Percentiles rank a stretch among this genome's conserved stretches.
phyloP scores from a whole-genome alignment of 2,888 invertebrate species.

The Drosophila melanocephala region DNA sequence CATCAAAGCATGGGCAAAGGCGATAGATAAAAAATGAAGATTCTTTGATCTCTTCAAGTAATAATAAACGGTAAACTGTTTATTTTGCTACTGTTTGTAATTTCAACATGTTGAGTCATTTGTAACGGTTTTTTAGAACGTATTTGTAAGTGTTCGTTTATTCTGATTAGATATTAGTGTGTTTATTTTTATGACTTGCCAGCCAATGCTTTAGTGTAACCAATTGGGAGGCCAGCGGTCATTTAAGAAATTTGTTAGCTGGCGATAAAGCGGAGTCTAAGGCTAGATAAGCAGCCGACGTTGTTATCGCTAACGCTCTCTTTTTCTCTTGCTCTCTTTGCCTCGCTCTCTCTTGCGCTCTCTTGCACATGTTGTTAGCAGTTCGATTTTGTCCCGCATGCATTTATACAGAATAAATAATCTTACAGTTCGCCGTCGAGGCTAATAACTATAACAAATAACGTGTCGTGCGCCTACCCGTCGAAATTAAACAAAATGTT shows the following conservation, averaged over 20 bases:
- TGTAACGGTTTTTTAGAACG: conserved; percentile 1
- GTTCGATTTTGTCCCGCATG: conserved; percentile 33
- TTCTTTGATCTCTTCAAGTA: conserved; percentile 1
- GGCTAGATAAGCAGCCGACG: conserved; percentile 60
- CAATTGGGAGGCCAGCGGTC: conserved; percentile 50
- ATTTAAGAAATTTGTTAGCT: conserved; percentile 56
- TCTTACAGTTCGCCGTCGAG: conserved; percentile 56
- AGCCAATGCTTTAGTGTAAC: conserved; percentile 43
- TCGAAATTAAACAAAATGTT: conserved; percentile 50
- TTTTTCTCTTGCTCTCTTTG: conserved; percentile 20
- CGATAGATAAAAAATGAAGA: not conserved
- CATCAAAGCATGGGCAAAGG: not conserved
- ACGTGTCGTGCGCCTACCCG: conserved; percentile 42
- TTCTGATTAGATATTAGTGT: conserved; percentile 44
- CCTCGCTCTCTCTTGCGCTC: conserved; percentile 9
- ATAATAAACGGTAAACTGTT: conserved; percentile 7
- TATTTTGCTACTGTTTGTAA: conserved; percentile 4
- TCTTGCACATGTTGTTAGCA: conserved; percentile 50
- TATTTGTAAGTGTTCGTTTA: conserved; percentile 22
- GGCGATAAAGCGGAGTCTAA: conserved; percentile 53
- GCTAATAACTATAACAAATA: conserved; percentile 25
- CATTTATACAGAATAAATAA: conserved; percentile 47
- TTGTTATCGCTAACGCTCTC: conserved; percentile 7
- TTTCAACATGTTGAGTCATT: not conserved
- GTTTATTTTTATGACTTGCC: conserved; percentile 7